Conservation (phyloP, 2,888 invertebrate species). For the Nephrotoma flavescens region DNA sequence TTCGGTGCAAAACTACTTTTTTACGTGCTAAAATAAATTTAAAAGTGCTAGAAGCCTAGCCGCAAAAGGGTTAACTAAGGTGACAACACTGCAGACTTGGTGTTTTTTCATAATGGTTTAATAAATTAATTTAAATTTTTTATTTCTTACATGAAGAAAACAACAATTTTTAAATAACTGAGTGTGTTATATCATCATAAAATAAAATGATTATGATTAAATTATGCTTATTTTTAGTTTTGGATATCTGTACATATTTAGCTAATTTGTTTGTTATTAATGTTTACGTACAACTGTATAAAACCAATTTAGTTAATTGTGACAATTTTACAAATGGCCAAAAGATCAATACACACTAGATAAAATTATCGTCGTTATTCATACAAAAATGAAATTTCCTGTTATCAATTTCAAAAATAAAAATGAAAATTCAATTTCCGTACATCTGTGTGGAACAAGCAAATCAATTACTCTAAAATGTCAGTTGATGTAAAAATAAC, state of each 20-base stretch:
- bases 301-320: background rate
- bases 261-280: too few species aligned
- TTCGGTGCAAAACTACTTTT: too few species aligned
- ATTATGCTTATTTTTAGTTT: too few species aligned
- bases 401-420: background rate
- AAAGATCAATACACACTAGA: background rate
- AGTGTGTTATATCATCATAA: background rate
- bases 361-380: background rate
- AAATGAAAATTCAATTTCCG: background rate
- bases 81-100: too few species aligned
- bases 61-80: too few species aligned
- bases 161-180: background rate
- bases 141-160: background rate
- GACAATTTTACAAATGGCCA: background rate
- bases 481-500: background rate
- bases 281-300: background rate
- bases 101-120: background rate
- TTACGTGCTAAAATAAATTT: too few species aligned
- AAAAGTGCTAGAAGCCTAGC: too few species aligned
- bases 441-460: background rate
- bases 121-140: background rate
- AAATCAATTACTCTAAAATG: background rate
- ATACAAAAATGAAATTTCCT: background rate
- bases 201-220: background rate
- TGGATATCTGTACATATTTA: too few species aligned